Conservation (phyloP, 2,797 vertebrate genomes). For the Babyrousa celebensis region DNA sequence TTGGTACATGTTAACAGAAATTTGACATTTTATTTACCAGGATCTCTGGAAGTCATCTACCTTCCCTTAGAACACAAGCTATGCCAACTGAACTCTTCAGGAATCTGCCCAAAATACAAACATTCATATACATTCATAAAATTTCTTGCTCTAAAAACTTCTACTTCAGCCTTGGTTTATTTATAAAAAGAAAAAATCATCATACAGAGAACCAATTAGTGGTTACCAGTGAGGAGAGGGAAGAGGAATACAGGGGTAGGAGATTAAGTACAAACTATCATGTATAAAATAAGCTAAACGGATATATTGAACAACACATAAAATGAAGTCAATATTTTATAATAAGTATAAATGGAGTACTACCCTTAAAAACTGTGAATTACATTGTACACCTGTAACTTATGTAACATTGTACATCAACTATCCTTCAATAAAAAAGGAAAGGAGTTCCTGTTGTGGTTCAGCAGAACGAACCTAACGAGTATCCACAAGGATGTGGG, state of each 20-base stretch:
- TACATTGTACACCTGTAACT: background rate
- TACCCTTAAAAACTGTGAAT: background rate
- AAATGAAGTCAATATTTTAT: background rate
- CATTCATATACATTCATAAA: conserved; percentile 8
- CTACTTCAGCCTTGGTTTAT: conserved; percentile 46
- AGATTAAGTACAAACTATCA: background rate
- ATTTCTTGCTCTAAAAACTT: conserved; percentile 66
- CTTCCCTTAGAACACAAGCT: conserved; percentile 60
- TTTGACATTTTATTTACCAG: background rate
- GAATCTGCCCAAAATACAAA: conserved; percentile 65
- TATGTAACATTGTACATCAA: background rate
- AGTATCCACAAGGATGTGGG: too few species aligned
- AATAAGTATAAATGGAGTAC: background rate
- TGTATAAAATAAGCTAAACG: background rate
- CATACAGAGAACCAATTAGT: background rate
- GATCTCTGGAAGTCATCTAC: background rate
- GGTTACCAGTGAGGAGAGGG: background rate
- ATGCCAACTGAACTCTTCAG: conserved; percentile 3
- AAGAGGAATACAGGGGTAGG: background rate
- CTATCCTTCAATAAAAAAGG: background rate
- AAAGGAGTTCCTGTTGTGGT: too few species aligned
- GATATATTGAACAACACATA: background rate
- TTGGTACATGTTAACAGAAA: conserved; percentile 58
- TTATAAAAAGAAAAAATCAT: background rate
- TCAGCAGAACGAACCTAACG: too few species aligned